These are phyloP conservation scores for Neomonachus schauinslandi DNA, from an alignment of 2,113 vertebrate genomes.

Conservation along the genomic window DNA sequence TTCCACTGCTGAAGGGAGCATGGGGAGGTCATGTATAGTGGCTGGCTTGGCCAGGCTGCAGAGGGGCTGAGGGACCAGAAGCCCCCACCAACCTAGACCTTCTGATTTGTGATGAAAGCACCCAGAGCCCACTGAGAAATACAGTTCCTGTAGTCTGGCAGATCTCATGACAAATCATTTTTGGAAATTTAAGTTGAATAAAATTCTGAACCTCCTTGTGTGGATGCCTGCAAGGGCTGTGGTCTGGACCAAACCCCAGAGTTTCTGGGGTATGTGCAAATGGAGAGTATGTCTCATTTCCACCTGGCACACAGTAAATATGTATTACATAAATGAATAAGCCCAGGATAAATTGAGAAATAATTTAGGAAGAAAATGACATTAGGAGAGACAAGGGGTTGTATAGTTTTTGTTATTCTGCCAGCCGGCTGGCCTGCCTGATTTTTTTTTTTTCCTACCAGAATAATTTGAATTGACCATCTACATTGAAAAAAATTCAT, in stretches of 20 bases:
- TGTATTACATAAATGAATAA: background rate
- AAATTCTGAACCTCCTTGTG: background rate
- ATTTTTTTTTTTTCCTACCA: background rate
- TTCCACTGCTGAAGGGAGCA: background rate
- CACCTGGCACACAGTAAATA: background rate
- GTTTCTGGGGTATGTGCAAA: background rate
- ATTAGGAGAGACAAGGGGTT: background rate
- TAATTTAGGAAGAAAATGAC: slow-evolving; percentile 16
- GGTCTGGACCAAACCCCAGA: background rate
- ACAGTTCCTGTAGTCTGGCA: background rate
- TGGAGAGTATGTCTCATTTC: background rate
- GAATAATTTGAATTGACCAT: background rate
- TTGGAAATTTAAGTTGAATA: background rate
- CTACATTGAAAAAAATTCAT: background rate
- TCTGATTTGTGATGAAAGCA: background rate
- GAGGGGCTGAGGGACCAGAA: background rate
- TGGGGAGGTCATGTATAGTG: fast-evolving
- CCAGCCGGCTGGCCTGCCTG: too few relatives aligned
- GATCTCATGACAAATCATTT: background rate
- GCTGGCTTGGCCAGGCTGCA: fast-evolving
- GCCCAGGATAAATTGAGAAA: background rate
- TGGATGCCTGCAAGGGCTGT: background rate
- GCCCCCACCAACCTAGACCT: background rate
- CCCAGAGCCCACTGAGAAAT: background rate
- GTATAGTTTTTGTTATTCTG: background rate